Evolutionary conservation across 2,797 vertebrate species (phyloP).

Genomic region (Hybognathus amarus): DNA sequence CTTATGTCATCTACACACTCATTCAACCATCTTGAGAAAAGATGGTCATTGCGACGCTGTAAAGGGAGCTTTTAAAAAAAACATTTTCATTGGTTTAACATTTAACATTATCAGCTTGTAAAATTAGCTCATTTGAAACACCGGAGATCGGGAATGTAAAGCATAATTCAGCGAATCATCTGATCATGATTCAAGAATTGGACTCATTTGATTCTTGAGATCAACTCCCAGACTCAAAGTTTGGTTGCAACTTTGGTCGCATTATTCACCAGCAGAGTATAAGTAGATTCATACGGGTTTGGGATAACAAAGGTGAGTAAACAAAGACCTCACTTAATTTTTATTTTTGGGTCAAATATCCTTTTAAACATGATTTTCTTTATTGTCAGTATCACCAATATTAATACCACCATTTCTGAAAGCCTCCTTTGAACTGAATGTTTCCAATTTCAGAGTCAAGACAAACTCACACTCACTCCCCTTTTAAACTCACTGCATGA

Average conservation of each 20-base stretch:
- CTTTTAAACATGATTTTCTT: background rate
- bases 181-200: background rate
- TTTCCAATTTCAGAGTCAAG: slow-evolving; percentile 27
- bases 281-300: too few species aligned
- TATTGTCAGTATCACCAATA: background rate
- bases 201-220: background rate
- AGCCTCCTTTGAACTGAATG: slow-evolving; percentile 22
- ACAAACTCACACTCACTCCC: slow-evolving; percentile 50
- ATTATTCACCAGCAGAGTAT: background rate
- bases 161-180: background rate
- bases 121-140: background rate
- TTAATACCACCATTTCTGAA: background rate
- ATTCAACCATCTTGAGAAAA: background rate
- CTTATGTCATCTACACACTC: background rate
- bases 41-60: background rate
- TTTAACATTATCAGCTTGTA: background rate
- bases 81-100: background rate
- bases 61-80: background rate
- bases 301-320: background rate
- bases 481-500: slow-evolving; percentile 35
- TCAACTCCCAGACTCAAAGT: background rate
- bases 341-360: background rate
- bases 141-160: background rate
- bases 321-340: background rate
- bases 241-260: background rate